Percentiles rank a stretch among this genome's conserved stretches.
Conservation (phyloP, 2,113 vertebrate species). For the Cervus canadensis region DNA sequence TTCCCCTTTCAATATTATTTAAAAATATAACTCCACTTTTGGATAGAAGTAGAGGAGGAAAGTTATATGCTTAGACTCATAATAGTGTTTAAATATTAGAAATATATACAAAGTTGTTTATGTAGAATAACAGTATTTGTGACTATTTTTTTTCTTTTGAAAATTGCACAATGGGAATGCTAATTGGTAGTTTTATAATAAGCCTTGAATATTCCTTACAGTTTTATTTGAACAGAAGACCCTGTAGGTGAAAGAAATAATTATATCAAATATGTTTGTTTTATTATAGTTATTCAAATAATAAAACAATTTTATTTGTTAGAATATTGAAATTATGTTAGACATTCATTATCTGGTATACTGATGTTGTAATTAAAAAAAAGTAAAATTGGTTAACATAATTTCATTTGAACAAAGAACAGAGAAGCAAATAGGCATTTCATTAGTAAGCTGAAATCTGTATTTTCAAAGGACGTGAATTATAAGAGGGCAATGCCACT, state of each 20-base stretch:
- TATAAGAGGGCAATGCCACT: background rate
- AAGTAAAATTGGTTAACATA: background rate
- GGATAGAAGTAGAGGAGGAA: background rate
- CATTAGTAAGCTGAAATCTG: background rate
- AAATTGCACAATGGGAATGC: background rate
- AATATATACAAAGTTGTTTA: background rate
- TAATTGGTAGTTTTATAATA: background rate
- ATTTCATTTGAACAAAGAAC: background rate
- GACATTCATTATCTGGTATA: background rate
- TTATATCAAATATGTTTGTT: background rate
- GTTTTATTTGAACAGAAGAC: background rate
- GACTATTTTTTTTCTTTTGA: background rate
- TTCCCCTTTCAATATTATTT: constrained; percentile 26
- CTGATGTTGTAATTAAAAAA: background rate
- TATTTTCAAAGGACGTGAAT: background rate
- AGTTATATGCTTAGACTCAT: background rate
- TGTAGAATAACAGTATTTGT: background rate
- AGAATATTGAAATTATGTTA: constrained; percentile 29
- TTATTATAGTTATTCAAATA: constrained; percentile 28
- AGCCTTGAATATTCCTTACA: background rate
- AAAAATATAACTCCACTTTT: constrained; percentile 26
- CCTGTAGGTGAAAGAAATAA: background rate
- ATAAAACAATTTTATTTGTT: background rate
- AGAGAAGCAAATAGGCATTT: background rate
- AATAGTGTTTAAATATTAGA: background rate